phyloP scores from a whole-genome alignment of 2,113 vertebrate genomes.

The Campylorhamphus procurvoides region DNA sequence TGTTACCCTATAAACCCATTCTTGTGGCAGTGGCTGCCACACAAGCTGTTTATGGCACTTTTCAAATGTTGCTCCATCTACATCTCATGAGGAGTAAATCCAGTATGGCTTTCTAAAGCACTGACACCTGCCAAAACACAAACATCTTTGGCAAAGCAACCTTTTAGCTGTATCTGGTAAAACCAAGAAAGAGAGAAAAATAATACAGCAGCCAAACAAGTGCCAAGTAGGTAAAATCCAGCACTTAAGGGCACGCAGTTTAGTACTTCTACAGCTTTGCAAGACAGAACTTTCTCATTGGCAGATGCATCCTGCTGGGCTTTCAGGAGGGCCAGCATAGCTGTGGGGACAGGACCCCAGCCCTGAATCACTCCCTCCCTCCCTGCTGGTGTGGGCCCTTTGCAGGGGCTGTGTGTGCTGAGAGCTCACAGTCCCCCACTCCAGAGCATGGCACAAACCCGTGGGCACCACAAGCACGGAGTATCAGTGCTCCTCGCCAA shows the following conservation, averaged over 20 bases:
- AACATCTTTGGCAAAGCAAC: not conserved
- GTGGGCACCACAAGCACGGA: accelerated
- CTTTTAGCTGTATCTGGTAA: not conserved
- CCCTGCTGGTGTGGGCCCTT: not conserved
- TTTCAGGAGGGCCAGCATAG: not conserved
- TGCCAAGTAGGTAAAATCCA: not conserved
- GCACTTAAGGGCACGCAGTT: not conserved
- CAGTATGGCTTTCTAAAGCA: not conserved
- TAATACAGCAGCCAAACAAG: not conserved
- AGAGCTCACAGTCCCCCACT: not conserved
- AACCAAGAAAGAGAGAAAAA: not conserved
- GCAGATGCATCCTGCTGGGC: accelerated
- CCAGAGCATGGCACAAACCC: not conserved
- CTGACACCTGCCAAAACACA: not conserved
- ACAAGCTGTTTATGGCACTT: not conserved
- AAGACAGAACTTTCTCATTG: not conserved
- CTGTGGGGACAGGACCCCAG: not conserved
- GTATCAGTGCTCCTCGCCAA: not conserved
- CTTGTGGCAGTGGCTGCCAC: not conserved
- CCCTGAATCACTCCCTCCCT: not conserved
- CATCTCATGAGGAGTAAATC: not conserved
- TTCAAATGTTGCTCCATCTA: not conserved
- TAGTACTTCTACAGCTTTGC: not conserved
- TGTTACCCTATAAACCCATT: not conserved
- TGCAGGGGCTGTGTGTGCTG: not conserved